Percentiles rank a stretch among this genome's conserved stretches.
These are phyloP conservation scores for Bombus soroeensis DNA, from an alignment of 1,140 invertebrate species.

Conservation along the genomic window DNA sequence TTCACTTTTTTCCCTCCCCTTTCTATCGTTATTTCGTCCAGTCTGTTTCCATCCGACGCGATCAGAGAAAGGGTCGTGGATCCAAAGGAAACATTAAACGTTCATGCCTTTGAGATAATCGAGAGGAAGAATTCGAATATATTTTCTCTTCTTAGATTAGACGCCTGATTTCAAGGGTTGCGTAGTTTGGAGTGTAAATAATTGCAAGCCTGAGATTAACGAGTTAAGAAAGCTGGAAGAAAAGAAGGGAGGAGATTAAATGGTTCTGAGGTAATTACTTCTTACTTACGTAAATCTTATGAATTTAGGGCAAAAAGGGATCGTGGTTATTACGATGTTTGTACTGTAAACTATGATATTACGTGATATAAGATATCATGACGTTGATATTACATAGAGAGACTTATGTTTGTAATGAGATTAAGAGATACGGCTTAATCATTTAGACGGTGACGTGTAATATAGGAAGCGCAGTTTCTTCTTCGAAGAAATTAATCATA, in stretches of 20 bases:
- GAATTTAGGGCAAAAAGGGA: background rate
- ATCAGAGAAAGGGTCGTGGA: background rate
- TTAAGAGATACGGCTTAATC: background rate
- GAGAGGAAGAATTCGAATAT: background rate
- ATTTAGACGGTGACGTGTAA: background rate
- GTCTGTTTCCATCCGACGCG: background rate
- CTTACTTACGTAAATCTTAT: background rate
- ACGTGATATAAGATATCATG: background rate
- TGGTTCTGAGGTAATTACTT: background rate
- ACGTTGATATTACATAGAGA: background rate
- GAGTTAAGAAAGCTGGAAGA: background rate
- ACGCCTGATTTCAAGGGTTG: background rate
- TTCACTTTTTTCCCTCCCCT: background rate
- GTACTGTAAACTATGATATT: too few species aligned
- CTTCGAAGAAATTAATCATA: background rate
- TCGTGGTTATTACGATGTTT: background rate
- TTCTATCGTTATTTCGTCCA: conserved; percentile 6
- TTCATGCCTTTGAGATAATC: background rate
- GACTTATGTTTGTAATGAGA: background rate
- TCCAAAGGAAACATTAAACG: background rate
- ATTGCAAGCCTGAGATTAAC: background rate
- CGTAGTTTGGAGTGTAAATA: background rate
- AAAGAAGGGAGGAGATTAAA: background rate
- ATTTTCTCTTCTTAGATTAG: background rate
- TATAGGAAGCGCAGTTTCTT: background rate